phyloP scores from a whole-genome alignment of 1,140 invertebrate species.

The Cydia pomonella region DNA sequence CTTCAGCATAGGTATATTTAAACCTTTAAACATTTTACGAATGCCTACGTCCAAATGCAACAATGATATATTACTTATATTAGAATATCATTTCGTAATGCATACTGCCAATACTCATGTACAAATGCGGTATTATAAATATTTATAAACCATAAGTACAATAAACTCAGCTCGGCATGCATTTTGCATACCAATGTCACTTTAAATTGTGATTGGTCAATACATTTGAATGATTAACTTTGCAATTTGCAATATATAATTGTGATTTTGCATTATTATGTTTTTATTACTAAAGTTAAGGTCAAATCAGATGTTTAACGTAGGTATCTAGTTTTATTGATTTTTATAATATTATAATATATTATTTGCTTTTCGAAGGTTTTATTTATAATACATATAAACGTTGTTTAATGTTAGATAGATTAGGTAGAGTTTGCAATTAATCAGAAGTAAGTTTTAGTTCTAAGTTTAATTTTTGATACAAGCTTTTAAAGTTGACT shows the following conservation, averaged over 20 bases:
- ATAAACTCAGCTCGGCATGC: neutral
- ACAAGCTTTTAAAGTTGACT: too few species aligned
- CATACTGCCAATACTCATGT: neutral
- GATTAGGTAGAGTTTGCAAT: too few species aligned
- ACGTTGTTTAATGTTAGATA: too few species aligned
- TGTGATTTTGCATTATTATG: neutral
- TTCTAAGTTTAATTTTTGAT: too few species aligned
- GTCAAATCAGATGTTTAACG: neutral
- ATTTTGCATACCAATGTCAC: conserved; percentile 21
- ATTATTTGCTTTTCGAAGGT: neutral
- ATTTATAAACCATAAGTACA: conserved; percentile 22
- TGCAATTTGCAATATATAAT: neutral
- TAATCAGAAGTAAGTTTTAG: too few species aligned
- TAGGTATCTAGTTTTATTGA: too few species aligned
- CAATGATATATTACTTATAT: neutral
- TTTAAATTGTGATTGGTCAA: neutral
- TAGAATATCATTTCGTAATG: neutral
- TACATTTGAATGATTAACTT: neutral
- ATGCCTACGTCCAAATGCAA: conserved; percentile 6
- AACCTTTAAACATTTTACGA: too few species aligned
- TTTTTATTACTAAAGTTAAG: neutral
- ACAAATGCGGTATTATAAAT: neutral
- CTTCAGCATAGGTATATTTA: too few species aligned
- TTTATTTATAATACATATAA: too few species aligned
- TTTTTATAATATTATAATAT: too few species aligned